Evolutionary conservation across 2,888 invertebrate genomes (phyloP), one percentile per base, ranked within the genome.

Genomic region (Ischnura elegans): DNA sequence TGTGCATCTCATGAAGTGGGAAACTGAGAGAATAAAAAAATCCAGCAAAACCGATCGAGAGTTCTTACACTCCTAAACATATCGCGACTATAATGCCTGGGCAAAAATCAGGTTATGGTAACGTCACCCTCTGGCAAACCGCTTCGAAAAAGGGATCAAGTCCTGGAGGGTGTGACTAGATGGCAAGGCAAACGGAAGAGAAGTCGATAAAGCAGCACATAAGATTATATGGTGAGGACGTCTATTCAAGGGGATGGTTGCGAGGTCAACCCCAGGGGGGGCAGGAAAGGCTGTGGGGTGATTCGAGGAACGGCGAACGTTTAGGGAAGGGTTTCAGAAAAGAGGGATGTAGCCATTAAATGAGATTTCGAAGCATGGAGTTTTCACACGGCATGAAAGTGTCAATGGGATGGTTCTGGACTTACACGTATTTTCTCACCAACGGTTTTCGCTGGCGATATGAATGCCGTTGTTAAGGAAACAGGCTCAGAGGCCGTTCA

Each of bases 151-250:
- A 29, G 76, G 76, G 36, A 36, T 76, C 76, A 76, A 76, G 76
- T 36, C 76, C 36, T 76, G n/a, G 76, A 76, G 76, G 76, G 29
- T 76, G 29, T 16, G 76, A 76, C 76, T 76, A 76, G 76, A 76
- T 76, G 76, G 76, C 76, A 76, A 29, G 76, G 36, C 19, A 36
- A 10, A 76, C 76, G 76, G 76, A 76, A 76, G 76, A 76, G 36
- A 76, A 76, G 36, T 76, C 76, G 76, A 76, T 76, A 76, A 76
- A 76, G 36, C 76, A 36, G 76, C 76, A 76, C 76, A 76, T 76
- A 76, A 76, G 29, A 76, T 76, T 76, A 76, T 76, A 76, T 76
- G 76, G 13, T 29, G 76, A 36, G 76, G 76, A 76, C 76, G 76
- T 76, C 76, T 29, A 76, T 76, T 76, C 76, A 76, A 36, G 6